Conservation (phyloP, 2,113 vertebrate genomes). For the Leptocoma aspasia region DNA sequence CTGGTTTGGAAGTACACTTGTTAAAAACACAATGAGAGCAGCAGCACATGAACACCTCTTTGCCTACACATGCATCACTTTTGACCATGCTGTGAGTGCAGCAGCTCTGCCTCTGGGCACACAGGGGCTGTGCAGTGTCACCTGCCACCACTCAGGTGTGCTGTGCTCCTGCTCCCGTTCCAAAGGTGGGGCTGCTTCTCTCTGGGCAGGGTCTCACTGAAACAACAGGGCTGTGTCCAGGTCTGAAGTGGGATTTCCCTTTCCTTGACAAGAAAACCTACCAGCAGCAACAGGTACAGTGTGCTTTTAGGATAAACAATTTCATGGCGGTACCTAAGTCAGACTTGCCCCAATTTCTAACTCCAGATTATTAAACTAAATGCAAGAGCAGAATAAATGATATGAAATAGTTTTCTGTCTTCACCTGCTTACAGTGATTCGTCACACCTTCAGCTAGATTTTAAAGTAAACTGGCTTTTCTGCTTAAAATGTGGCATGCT, state of each 20-base stretch:
- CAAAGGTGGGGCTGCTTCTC: background rate
- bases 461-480: background rate
- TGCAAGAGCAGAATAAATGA: background rate
- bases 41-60: background rate
- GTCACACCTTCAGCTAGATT: background rate
- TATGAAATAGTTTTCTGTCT: background rate
- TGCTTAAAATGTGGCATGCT: background rate
- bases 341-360: background rate
- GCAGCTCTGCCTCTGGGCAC: background rate
- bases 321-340: background rate
- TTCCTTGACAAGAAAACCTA: background rate
- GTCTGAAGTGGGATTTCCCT: background rate
- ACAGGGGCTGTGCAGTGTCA: background rate
- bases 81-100: background rate
- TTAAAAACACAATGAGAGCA: background rate
- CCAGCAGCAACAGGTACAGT: background rate
- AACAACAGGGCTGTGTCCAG: background rate
- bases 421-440: background rate
- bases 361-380: background rate
- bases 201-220: background rate
- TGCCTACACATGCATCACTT: background rate
- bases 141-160: background rate
- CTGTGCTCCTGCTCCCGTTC: too few species aligned
- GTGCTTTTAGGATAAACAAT: background rate
- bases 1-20: background rate